Evolutionary conservation across 2,888 invertebrate species (phyloP), one percentile per base, ranked within the genome.

Genomic region (Watsonalla binaria): DNA sequence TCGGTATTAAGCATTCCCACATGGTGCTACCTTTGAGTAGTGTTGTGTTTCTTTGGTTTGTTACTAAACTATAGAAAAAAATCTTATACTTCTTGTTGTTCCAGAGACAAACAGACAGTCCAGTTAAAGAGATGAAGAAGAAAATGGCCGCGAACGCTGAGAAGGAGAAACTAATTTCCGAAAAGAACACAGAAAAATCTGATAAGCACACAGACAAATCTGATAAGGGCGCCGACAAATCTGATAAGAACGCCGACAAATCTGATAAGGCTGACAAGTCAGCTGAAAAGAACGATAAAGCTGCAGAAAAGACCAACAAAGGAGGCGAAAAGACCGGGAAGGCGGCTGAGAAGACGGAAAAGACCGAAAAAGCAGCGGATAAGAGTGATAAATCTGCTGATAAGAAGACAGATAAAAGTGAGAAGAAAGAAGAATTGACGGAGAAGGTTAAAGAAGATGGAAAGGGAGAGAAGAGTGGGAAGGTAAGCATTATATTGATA

Each of bases 51-150:
- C 24, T 24, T n/a, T 24, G 24, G 24, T 24, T 24, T 24, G 24
- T 2, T 1, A 24, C 24, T 24, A 24, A 24, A 4, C 1, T 24
- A 24, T 24, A 24, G 24, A 24, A 24, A 24, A 24, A 24, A 24
- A 24, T 24, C 4, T 24, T 2, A 24, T 24, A 24, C 4, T 24
- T 24, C 4, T 24, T 24, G 24, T 42, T 9, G 24, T 59, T 54
- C 58, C 78, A 86, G 84, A 71, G 71, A 54, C 80, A 76, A 66
- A 66, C 82, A 14, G 81, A 84, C 53, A 87, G 78, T 63, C 88
- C 90, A 5, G 84, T 82, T 5, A 88, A 86, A 68, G 90, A 90
- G 9, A 86, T 86, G 85, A 90, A 89, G 66, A 90, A 90, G 75
- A 90, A 89, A 73, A 76, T 86, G 69, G 87, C 87, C 1, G 85